phyloP scores from a whole-genome alignment of 2,888 invertebrate species.

The Tinea trinotella region DNA sequence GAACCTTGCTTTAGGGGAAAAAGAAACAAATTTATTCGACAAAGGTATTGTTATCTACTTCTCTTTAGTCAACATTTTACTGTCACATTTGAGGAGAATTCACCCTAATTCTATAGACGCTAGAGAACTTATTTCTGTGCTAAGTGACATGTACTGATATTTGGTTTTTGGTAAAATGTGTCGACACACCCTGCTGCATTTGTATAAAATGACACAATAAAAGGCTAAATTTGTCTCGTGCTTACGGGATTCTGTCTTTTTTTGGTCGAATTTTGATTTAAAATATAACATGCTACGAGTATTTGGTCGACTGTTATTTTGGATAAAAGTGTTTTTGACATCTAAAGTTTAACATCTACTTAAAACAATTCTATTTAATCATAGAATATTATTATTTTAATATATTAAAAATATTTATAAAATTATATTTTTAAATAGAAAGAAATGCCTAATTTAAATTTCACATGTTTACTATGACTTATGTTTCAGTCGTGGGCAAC shows the following conservation, averaged over 20 bases:
- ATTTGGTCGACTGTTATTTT: too few species aligned
- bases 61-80: slow-evolving; percentile 37
- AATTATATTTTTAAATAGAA: too few species aligned
- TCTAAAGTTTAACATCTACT: too few species aligned
- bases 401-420: too few species aligned
- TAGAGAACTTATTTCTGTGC: background rate
- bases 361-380: too few species aligned
- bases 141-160: slow-evolving; percentile 36
- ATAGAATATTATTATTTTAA: too few species aligned
- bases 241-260: slow-evolving; percentile 29
- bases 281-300: too few species aligned
- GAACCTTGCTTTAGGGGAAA: slow-evolving; percentile 27
- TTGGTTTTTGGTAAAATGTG: slow-evolving; percentile 40
- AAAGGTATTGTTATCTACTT: slow-evolving; percentile 34
- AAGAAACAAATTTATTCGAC: slow-evolving; percentile 30
- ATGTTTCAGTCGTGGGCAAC: too few species aligned
- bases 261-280: slow-evolving; percentile 31
- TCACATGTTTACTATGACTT: too few species aligned
- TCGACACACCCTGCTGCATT: slow-evolving; percentile 42
- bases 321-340: too few species aligned
- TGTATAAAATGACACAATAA: slow-evolving; percentile 53
- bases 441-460: too few species aligned
- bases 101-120: background rate
- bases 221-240: slow-evolving; percentile 45
- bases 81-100: background rate